Base-by-base conservation (phyloP, 2,797 vertebrate species). In the Pseudotriccus pelzelni region DNA sequence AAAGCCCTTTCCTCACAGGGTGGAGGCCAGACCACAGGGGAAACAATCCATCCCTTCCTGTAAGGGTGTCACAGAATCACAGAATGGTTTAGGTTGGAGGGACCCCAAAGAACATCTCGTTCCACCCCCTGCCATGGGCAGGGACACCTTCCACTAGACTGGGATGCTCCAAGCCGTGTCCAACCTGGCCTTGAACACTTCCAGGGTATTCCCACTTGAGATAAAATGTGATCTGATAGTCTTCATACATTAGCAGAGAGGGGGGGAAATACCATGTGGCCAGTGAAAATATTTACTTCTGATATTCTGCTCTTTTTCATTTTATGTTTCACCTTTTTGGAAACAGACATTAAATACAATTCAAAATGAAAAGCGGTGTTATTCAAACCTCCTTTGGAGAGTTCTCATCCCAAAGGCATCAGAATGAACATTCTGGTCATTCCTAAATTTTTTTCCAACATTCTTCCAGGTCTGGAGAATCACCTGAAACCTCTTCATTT, bases 151-250 rank as follows among this genome's bases (percentile, higher is more conserved):
- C 23, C 56, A 18, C 27, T 9, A 2, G 2, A 14, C 49, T 36
- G 56, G 32, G 11, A 0, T 63, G 36, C 32, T 75, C 78, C 86
- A 69, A 63, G 3, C 1, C 6, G 5, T 0, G 0, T 28, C 41
- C 63, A 44, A 0, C 19, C 43, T 30, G 43, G 36, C 47, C 47
- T 62, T 14, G 70, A 11, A 4, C 63, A 21, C 63, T 82, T 0
- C 27, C 63, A 69, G 27, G 32, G 7, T 8, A 24, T 72, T 79
- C n/a, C 20, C 22, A 10, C 13, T 24, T 58, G 74, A 75, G 49
- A 53, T 3, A 36, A 66, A 79, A 87, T 22, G 56, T 14, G 34
- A 80, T 70, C 56, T 52, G 47, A 12, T 22, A 70, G 7, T 49
- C 27, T 59, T 92, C 47, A 22, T 21, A 15, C 7, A 4, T 62